phyloP scores from a whole-genome alignment of 1,140 invertebrate genomes.

The Dinothrombium tinctorium region DNA sequence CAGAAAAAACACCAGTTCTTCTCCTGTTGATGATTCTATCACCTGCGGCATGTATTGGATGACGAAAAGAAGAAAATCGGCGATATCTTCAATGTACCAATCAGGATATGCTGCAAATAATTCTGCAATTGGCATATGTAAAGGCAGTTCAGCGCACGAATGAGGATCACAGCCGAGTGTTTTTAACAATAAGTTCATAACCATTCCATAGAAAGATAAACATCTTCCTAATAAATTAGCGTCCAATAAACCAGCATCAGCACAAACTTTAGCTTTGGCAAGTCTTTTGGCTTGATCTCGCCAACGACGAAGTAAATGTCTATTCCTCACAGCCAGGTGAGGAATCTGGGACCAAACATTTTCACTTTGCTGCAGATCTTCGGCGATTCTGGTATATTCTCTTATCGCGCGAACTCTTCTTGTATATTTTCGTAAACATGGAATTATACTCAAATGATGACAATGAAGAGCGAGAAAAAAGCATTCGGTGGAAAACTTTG shows the following conservation, averaged over 20 bases:
- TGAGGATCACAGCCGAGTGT: conserved; percentile 10
- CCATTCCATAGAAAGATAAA: conserved; percentile 53
- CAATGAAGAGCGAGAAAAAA: conserved; percentile 67
- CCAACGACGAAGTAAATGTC: conserved; percentile 17
- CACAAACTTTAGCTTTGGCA: conserved; percentile 28
- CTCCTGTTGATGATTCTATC: conserved; percentile 25
- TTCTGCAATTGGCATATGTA: conserved; percentile 13
- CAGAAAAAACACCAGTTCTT: conserved; percentile 37
- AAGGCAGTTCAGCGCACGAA: neutral
- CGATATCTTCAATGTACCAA: conserved; percentile 42
- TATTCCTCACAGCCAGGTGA: neutral
- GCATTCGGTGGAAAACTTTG: conserved; percentile 63
- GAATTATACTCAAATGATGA: conserved; percentile 52
- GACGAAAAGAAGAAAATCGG: conserved; percentile 16
- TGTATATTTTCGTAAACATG: conserved; percentile 47
- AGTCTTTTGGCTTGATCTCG: conserved; percentile 18
- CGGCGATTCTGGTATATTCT: conserved; percentile 44
- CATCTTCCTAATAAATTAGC: conserved; percentile 35
- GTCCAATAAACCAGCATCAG: conserved; percentile 38
- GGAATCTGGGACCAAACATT: conserved; percentile 14
- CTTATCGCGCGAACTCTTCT: conserved; percentile 25
- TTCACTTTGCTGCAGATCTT: conserved; percentile 38
- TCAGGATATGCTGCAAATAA: conserved; percentile 49
- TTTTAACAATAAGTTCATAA: conserved; percentile 47
- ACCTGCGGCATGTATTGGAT: conserved; percentile 12